Evolutionary conservation across 2,888 invertebrate species (phyloP).

Genomic region (Acanthosoma haemorrhoidale): DNA sequence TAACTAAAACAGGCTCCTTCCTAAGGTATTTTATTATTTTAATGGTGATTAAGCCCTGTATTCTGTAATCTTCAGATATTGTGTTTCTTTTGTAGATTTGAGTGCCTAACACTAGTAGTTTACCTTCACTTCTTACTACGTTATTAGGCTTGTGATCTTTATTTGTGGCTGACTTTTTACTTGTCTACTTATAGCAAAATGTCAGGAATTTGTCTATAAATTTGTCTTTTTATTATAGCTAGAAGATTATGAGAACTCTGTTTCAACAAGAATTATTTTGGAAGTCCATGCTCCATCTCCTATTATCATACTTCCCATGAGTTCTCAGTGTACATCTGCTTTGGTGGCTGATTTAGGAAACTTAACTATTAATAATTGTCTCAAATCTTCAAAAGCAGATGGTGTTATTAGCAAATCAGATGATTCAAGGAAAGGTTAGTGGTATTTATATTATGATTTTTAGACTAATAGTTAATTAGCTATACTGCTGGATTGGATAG

Average conservation of each 20-base stretch:
- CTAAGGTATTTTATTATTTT: no score
- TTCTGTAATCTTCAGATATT: no score
- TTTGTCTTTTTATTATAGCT: slow-evolving; percentile 22
- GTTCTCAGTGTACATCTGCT: slow-evolving; percentile 68
- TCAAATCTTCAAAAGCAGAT: slow-evolving; percentile 57
- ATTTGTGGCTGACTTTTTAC: no score
- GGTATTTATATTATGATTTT: not conserved
- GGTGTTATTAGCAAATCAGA: slow-evolving; percentile 52
- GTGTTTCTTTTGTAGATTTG: no score
- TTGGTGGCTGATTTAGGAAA: slow-evolving; percentile 76
- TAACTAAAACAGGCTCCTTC: no score
- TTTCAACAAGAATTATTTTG: slow-evolving; percentile 52
- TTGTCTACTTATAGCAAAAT: no score
- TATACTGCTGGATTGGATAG: no score
- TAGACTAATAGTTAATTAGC: no score
- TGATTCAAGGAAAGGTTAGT: slow-evolving; percentile 44
- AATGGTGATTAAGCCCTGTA: no score
- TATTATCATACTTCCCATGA: slow-evolving; percentile 79
- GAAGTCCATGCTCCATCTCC: slow-evolving; percentile 69
- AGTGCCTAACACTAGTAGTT: no score
- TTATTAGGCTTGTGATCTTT: no score
- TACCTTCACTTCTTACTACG: no score
- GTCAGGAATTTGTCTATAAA: not conserved
- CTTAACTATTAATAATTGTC: slow-evolving; percentile 70
- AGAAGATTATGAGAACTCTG: slow-evolving; percentile 39